Evolutionary conservation across 2,888 invertebrate genomes (phyloP).

Genomic region (Gryllus longicercus): DNA sequence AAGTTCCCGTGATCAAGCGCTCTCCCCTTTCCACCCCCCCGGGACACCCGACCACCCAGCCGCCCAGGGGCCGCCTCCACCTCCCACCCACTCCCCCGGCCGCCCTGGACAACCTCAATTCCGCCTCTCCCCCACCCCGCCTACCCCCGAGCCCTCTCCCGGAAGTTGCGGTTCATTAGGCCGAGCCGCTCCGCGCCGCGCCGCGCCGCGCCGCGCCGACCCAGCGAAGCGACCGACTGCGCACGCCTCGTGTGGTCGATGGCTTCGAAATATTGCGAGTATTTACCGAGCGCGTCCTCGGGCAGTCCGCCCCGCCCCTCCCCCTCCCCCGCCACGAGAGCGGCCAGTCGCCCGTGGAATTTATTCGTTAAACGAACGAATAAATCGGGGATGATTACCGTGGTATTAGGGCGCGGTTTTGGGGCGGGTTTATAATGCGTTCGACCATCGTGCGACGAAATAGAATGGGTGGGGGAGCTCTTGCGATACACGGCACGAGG

Average conservation of each 20-base stretch:
- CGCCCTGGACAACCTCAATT: not conserved
- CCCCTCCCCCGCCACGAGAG: not conserved
- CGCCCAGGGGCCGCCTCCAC: not conserved
- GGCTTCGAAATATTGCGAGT: not conserved
- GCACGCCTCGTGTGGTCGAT: not conserved
- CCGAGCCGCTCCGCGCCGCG: not conserved
- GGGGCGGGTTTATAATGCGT: no score
- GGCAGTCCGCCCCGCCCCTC: not conserved
- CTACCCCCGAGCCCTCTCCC: not conserved
- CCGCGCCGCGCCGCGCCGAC: not conserved
- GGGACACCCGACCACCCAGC: not conserved
- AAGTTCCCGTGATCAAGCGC: not conserved
- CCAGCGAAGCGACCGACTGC: not conserved
- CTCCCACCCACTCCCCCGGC: not conserved
- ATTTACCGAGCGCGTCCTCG: not conserved
- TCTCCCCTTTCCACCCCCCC: no score
- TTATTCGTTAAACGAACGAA: constrained; percentile 11
- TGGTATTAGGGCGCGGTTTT: not conserved
- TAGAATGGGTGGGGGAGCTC: no score
- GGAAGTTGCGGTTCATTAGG: not conserved
- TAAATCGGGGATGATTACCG: not conserved
- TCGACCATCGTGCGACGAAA: no score
- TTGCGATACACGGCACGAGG: no score
- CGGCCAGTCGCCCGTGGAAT: not conserved
- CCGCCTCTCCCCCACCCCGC: not conserved